Evolutionary conservation across 2,888 invertebrate species (phyloP), one percentile per base, ranked within the genome.

Genomic region (Sepiola atlantica): DNA sequence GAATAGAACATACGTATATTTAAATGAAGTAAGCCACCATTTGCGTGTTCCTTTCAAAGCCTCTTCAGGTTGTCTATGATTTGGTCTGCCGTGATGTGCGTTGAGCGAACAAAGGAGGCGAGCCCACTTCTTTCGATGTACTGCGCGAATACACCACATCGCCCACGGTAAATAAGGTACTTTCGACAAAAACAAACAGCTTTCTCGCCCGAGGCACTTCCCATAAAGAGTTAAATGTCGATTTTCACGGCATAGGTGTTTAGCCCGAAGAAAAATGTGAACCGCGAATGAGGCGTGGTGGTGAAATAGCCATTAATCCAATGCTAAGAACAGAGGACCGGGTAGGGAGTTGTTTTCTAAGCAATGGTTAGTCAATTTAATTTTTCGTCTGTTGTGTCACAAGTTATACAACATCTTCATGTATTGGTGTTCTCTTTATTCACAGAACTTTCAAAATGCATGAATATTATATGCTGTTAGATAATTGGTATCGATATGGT

Each of bases 161-260:
- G 77, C 77, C 77, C 14, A 77, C 77, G 77, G 77, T n/a, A 77
- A 77, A n/a, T 77, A 28, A n/a, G 77, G 77, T 77, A n/a, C 77
- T 77, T n/a, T 77, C 28, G n/a, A 77, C 77, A n/a, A 77, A n/a
- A 77, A 77, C 77, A 77, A n/a, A 77, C n/a, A 77, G 14, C 4
- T 77, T n/a, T 77, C 28, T 77, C 77, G 12, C 77, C n/a, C 12
- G 77, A 12, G n/a, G 77, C 77, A 10, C 10, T 77, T 77, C 77
- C 77, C 24, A n/a, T 77, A 77, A 77, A 77, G 77, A 77, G 77
- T 77, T 28, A 77, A 77, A 77, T 77, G 77, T 77, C 77, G 77
- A 77, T n/a, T 77, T n/a, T n/a, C 77, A n/a, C n/a, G n/a, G 12
- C n/a, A 77, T n/a, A n/a, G n/a, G n/a, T 77, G n/a, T n/a, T 28